phyloP scores from a whole-genome alignment of 2,888 invertebrate genomes.

The Gymnoscelis rufifasciata region DNA sequence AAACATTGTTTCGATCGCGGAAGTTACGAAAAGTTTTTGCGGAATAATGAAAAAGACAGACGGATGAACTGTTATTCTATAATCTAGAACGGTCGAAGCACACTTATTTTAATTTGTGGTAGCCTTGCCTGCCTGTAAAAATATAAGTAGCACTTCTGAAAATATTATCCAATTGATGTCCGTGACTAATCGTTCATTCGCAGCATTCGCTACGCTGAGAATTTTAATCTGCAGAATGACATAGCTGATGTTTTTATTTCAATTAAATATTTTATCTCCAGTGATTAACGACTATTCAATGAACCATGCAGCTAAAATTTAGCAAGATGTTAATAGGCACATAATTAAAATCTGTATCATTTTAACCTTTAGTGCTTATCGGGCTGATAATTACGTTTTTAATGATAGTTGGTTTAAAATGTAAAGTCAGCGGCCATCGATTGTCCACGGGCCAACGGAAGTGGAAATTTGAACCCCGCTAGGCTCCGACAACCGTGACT shows the following conservation, averaged over 20 bases:
- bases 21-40: constrained; percentile 57
- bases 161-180: constrained; percentile 53
- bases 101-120: constrained; percentile 17
- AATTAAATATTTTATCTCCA: constrained; percentile 67
- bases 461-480: constrained; percentile 69
- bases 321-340: constrained; percentile 22
- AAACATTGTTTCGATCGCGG: constrained; percentile 55
- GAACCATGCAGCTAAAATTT: constrained; percentile 16
- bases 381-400: constrained; percentile 38
- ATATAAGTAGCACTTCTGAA: constrained; percentile 31
- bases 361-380: constrained; percentile 13
- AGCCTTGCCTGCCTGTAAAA: constrained; percentile 13
- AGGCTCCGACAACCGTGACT: constrained; percentile 66
- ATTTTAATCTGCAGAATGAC: constrained; percentile 71
- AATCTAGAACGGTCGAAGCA: constrained; percentile 25
- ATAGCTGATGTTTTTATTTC: constrained; percentile 57
- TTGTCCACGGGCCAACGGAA: constrained; percentile 69
- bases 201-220: constrained; percentile 63
- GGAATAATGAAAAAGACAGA: constrained; percentile 38
- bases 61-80: constrained; percentile 37
- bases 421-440: constrained; percentile 67
- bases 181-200: constrained; percentile 59
- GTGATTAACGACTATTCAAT: constrained; percentile 56
- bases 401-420: constrained; percentile 64
- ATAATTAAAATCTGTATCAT: constrained; percentile 34